Percentiles rank a stretch among this genome's conserved stretches.
Evolutionary conservation across 2,797 vertebrate species (phyloP).

Genomic region (Pantherophis vulpinus): DNA sequence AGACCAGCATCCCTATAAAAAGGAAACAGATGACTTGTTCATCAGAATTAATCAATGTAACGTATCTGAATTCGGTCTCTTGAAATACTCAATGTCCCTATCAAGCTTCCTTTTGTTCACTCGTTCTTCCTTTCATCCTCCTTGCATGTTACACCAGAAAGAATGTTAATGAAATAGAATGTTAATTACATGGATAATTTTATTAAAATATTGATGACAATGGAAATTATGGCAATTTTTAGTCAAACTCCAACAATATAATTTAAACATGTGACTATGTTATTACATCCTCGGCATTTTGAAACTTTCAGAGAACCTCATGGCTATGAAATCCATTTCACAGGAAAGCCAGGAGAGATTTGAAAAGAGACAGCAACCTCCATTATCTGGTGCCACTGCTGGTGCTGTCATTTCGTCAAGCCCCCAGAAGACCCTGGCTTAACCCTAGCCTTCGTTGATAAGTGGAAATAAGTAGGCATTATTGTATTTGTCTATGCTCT

Average conservation of each 20-base stretch:
- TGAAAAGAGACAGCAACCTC: not conserved
- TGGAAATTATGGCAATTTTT: constrained; percentile 22
- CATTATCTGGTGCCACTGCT: not conserved
- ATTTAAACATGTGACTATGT: not conserved
- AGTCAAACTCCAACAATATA: not conserved
- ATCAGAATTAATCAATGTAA: not conserved
- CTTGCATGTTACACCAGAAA: not conserved
- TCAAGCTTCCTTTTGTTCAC: not conserved
- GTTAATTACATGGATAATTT: not conserved
- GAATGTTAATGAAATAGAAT: not conserved
- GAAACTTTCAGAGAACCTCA: not conserved
- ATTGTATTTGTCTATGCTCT: not conserved
- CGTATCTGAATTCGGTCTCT: not conserved
- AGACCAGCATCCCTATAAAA: not conserved
- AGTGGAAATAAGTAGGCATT: not conserved
- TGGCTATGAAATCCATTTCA: not conserved
- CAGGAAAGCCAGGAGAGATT: not conserved
- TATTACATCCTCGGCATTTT: not conserved
- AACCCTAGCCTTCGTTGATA: not conserved
- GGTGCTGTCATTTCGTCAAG: not conserved
- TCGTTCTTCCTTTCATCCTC: not conserved
- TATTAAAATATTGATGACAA: constrained; percentile 37
- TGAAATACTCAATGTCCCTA: not conserved
- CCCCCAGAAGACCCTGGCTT: not conserved
- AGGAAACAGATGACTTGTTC: not conserved